Evolutionary conservation across 2,888 invertebrate species (phyloP).

Genomic region (Scaptomyza cyrtandrae): DNA sequence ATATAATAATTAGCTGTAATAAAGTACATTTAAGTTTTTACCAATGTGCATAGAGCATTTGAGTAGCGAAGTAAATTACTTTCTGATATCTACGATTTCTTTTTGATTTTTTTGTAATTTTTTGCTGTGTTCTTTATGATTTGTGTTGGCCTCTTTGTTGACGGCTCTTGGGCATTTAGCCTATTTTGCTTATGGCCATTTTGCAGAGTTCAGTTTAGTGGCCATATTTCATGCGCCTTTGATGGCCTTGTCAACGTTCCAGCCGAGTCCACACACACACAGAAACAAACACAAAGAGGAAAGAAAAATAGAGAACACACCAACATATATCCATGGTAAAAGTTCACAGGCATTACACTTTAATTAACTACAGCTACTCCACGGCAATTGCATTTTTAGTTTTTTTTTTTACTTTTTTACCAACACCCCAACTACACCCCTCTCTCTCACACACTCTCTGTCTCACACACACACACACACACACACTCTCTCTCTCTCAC

Average conservation of each 20-base stretch:
- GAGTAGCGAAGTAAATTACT: background rate
- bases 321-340: background rate
- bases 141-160: conserved; percentile 52
- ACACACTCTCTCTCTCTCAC: background rate
- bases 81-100: background rate
- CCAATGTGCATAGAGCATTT: background rate
- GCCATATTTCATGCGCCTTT: conserved; percentile 61
- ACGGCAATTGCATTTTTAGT: conserved; percentile 51
- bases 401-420: conserved; percentile 4
- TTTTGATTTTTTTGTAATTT: background rate
- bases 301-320: background rate
- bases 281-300: background rate
- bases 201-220: conserved; percentile 45
- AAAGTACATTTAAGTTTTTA: background rate
- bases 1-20: too few species aligned
- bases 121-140: conserved; percentile 32
- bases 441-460: background rate
- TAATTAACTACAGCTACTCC: conserved; percentile 57
- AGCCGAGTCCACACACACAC: conserved; percentile 3
- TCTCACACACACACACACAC: background rate
- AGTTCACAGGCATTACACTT: conserved; percentile 47
- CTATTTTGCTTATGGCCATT: conserved; percentile 51
- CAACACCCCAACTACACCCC: background rate
- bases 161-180: conserved; percentile 47
- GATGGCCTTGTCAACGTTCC: conserved; percentile 61